Evolutionary conservation across 1,140 invertebrate species (phyloP).

Genomic region (Drosophila nebulosa): DNA sequence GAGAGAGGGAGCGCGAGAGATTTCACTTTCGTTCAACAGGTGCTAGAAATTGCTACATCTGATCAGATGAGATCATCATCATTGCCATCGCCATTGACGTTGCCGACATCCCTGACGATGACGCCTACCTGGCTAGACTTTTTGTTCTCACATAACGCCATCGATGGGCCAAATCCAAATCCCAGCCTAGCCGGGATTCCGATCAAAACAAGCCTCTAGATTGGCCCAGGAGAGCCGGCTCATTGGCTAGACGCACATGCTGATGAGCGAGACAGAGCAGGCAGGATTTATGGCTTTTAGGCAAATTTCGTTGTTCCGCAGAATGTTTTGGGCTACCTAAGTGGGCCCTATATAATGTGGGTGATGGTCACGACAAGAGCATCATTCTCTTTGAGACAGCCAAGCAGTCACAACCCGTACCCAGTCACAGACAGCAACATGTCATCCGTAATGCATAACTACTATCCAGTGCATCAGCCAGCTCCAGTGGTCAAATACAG

Average conservation of each 20-base stretch:
- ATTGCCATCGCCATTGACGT: slow-evolving; percentile 12
- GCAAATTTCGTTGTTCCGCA: slow-evolving; percentile 58
- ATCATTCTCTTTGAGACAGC: slow-evolving; percentile 52
- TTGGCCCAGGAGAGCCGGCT: slow-evolving; percentile 29
- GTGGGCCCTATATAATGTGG: slow-evolving; percentile 43
- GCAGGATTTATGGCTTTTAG: slow-evolving; percentile 76
- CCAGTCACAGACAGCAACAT: slow-evolving; percentile 24
- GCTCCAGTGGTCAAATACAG: slow-evolving; percentile 52
- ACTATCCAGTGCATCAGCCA: slow-evolving; percentile 69
- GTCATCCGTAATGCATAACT: slow-evolving; percentile 77
- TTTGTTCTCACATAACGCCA: slow-evolving; percentile 55
- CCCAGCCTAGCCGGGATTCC: slow-evolving; percentile 56
- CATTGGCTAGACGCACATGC: slow-evolving; percentile 4
- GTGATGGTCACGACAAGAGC: slow-evolving; percentile 20
- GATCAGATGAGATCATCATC: slow-evolving; percentile 54
- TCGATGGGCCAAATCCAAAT: slow-evolving; percentile 28
- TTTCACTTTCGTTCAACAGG: slow-evolving; percentile 44
- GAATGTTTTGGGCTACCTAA: slow-evolving; percentile 45
- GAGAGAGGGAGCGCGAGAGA: neutral
- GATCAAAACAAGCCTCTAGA: slow-evolving; percentile 75
- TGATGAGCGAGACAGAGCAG: slow-evolving; percentile 18
- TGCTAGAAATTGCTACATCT: slow-evolving; percentile 67
- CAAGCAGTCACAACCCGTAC: neutral
- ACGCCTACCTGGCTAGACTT: slow-evolving; percentile 56
- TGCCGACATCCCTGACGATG: slow-evolving; percentile 12